Percentiles rank a stretch among this genome's conserved stretches.
phyloP scores from a whole-genome alignment of 2,113 vertebrate species.

The Perca flavescens region DNA sequence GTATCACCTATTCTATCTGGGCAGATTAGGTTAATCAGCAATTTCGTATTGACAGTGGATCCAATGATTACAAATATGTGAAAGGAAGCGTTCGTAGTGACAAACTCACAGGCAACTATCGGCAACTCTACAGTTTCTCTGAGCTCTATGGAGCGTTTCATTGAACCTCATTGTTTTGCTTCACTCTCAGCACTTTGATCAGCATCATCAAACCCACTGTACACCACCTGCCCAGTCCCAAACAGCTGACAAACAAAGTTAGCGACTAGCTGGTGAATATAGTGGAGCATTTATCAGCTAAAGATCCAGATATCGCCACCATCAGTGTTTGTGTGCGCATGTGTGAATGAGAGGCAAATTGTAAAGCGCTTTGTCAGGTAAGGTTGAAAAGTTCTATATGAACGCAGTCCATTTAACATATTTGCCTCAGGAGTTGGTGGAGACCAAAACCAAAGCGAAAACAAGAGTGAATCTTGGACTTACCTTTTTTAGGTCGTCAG shows the following conservation, averaged over 20 bases:
- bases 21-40: background rate
- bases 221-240: background rate
- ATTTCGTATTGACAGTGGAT: background rate
- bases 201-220: background rate
- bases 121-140: background rate
- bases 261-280: background rate
- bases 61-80: background rate
- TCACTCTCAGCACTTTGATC: background rate
- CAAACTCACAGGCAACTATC: background rate
- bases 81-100: background rate
- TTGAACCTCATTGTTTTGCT: background rate
- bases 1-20: background rate
- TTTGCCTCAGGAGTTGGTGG: background rate
- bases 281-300: background rate
- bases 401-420: too few species aligned
- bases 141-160: background rate
- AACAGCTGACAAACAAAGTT: background rate
- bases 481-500: background rate
- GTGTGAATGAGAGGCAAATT: too few species aligned
- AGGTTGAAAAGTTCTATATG: too few species aligned
- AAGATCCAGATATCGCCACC: background rate
- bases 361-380: too few species aligned
- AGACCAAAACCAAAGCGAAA: background rate
- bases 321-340: too few species aligned
- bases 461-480: background rate